Conservation (phyloP, 2,888 invertebrate genomes). For the Slavum lentiscoides region DNA sequence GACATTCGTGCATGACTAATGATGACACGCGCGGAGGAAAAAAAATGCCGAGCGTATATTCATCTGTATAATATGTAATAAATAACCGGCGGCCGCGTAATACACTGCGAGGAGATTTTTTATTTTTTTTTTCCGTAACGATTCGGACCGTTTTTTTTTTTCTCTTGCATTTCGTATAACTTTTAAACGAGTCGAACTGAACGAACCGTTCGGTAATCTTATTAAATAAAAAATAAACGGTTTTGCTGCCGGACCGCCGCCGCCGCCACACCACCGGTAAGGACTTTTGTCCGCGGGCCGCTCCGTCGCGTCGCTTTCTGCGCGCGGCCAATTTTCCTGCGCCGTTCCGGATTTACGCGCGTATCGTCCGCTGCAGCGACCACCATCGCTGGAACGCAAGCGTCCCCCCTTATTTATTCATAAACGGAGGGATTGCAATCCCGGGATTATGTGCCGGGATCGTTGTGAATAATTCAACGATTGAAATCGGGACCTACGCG, state of each 20-base stretch:
- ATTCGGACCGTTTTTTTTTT: background rate
- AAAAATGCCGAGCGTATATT: too few relatives aligned
- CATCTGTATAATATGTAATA: too few relatives aligned
- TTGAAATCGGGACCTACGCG: constrained; percentile 36
- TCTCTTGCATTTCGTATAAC: constrained; percentile 15
- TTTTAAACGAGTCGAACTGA: constrained; percentile 29
- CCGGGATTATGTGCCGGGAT: constrained; percentile 43
- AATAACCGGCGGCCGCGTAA: too few relatives aligned
- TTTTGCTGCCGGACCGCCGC: constrained; percentile 11
- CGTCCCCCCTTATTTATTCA: constrained; percentile 39
- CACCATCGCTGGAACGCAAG: constrained; percentile 2
- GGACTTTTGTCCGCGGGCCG: constrained; percentile 11
- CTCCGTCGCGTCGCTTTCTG: background rate
- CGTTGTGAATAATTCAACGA: constrained; percentile 51
- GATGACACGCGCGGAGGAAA: too few relatives aligned
- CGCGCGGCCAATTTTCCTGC: too few relatives aligned
- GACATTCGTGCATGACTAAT: too few relatives aligned
- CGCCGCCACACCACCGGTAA: background rate
- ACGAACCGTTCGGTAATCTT: constrained; percentile 20
- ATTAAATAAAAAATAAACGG: constrained; percentile 33
- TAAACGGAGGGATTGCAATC: constrained; percentile 38
- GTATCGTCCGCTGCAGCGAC: background rate
- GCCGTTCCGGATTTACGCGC: background rate
- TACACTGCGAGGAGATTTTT: too few relatives aligned
- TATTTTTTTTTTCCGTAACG: too few relatives aligned